Base-by-base conservation (phyloP, 2,888 invertebrate genomes). In the Conus canariensis region DNA sequence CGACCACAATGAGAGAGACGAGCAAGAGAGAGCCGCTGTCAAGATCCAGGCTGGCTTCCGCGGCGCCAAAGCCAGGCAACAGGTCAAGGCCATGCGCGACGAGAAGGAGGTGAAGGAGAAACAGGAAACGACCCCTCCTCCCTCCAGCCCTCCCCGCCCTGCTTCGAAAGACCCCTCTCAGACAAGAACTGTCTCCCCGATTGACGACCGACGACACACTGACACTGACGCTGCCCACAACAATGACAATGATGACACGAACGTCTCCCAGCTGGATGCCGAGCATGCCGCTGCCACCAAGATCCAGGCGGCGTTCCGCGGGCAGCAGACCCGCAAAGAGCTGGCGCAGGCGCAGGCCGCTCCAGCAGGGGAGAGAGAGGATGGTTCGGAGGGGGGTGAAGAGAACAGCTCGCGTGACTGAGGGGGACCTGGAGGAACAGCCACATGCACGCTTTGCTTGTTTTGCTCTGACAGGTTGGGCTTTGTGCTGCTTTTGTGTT, bases 231-330 rank as follows among this genome's bases (percentile, higher is more conserved):
- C 30, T 12, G n/a, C 22, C 22, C n/a, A 74, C 22, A 74, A 74
- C n/a, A 25, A 25, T 10, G 74, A 74, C 45, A 4, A 30, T 30
- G 10, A 30, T 0, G 30, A 80, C 30, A 30, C 4, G 2, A 19
- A 7, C 7, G 10, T 67, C 25, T n/a, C 83, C 6, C 22, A 83
- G 22, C 2, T 5, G 22, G 80, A 88, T 22, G 70, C 88, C 16
- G 85, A 85, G 56, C 92, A 93, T 25, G 91, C 90, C 4, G 95
- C 95, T 22, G 94, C 95, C 16, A 93, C 93, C 12, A 92, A 92
- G 60, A 95, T 95, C 77, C 95, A 95, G 92, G 94, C 95, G 10
- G 93, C 93, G 0, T 95, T 93, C 91, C 91, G 94, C 14, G 95
- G 95, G 12, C 93, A 94, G 90, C 89, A 91, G 59, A 85, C 91